Conservation (phyloP, 2,888 invertebrate genomes). For the Leucoptera coffeella region DNA sequence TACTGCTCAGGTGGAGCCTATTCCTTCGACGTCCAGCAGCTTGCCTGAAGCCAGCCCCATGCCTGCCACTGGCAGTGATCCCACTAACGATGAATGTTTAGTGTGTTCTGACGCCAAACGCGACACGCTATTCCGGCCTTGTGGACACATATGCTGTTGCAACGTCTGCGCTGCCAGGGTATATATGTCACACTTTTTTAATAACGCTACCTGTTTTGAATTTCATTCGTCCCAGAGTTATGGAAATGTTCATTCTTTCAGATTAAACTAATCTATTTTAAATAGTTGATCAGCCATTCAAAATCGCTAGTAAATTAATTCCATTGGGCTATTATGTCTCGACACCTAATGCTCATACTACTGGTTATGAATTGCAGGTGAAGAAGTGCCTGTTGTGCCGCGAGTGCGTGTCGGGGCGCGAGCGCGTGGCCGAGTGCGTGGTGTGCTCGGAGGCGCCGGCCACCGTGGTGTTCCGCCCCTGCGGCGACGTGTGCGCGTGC, state of each 20-base stretch:
- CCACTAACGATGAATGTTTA: constrained; percentile 81
- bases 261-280: too few relatives aligned
- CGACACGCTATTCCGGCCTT: constrained; percentile 86
- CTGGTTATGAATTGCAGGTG: too few relatives aligned
- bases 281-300: too few relatives aligned
- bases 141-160: constrained; percentile 92
- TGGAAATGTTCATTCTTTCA: too few relatives aligned
- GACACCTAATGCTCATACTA: too few relatives aligned
- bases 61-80: too few relatives aligned
- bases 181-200: constrained; percentile 7
- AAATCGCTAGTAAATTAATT: too few relatives aligned
- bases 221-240: too few relatives aligned
- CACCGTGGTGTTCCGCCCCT: constrained; percentile 88
- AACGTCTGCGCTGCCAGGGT: constrained; percentile 72
- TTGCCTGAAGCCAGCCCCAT: not conserved
- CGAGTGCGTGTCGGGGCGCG: constrained; percentile 70
- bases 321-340: too few relatives aligned
- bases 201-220: too few relatives aligned
- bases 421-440: constrained; percentile 90
- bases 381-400: constrained; percentile 94
- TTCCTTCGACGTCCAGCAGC: constrained; percentile 8
- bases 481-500: constrained; percentile 92
- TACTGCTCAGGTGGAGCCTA: constrained; percentile 29
- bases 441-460: constrained; percentile 94
- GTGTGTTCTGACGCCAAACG: constrained; percentile 91